These are phyloP conservation scores for Oryzias curvinotus DNA, from an alignment of 2,113 vertebrate species.

Conservation along the genomic window DNA sequence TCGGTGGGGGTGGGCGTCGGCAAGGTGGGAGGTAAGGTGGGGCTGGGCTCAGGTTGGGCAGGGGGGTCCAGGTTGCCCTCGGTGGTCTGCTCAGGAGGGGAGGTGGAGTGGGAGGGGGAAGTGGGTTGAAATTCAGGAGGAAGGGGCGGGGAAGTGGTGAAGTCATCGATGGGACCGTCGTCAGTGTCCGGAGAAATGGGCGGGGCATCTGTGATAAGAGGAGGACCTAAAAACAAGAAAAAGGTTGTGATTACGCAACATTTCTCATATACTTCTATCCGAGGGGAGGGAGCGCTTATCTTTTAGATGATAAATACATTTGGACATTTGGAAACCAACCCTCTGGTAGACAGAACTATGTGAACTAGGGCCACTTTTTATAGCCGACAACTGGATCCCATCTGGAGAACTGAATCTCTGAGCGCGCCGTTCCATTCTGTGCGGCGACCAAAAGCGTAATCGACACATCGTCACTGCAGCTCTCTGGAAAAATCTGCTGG, in stretches of 20 bases:
- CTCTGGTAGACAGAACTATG: no score
- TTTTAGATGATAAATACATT: no score
- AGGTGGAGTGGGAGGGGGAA: background rate
- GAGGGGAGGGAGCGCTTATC: no score
- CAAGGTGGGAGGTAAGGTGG: constrained; percentile 26
- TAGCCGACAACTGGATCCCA: no score
- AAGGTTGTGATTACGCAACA: background rate
- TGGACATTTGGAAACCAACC: no score
- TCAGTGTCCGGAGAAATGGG: constrained; percentile 27
- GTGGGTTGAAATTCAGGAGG: constrained; percentile 57
- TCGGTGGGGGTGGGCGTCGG: constrained; percentile 60
- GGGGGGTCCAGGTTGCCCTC: constrained; percentile 67
- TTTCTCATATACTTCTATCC: no score
- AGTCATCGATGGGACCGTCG: constrained; percentile 10
- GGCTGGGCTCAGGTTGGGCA: constrained; percentile 74
- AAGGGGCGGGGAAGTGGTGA: constrained; percentile 22
- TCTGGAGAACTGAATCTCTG: no score
- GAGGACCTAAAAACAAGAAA: constrained; percentile 65
- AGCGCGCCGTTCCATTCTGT: background rate
- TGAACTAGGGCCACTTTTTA: no score
- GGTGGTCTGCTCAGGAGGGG: constrained; percentile 38
- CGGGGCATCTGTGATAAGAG: constrained; percentile 58
- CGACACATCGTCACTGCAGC: constrained; percentile 22
- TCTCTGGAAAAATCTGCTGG: constrained; percentile 16
- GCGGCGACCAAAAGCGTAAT: constrained; percentile 9